Percentiles rank a stretch among this genome's conserved stretches.
These are phyloP conservation scores for Napeogenes inachia DNA, from an alignment of 2,888 invertebrate species.

Conservation along the genomic window DNA sequence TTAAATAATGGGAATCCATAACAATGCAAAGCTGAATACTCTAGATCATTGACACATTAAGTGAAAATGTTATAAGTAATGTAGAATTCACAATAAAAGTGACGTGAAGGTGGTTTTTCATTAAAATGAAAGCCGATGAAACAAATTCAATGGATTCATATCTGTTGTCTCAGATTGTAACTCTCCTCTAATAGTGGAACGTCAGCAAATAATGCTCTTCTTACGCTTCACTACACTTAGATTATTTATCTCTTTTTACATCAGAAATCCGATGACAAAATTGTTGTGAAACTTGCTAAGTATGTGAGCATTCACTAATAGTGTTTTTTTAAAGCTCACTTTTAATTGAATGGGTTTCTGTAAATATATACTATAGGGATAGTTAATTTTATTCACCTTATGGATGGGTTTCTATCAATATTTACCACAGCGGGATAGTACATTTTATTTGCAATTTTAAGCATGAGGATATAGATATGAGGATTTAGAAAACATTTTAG, in stretches of 20 bases:
- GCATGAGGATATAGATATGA: too few species aligned
- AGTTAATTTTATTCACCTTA: too few species aligned
- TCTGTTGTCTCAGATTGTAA: slow-evolving; percentile 48
- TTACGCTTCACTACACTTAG: slow-evolving; percentile 59
- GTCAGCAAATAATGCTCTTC: slow-evolving; percentile 52
- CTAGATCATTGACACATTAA: slow-evolving; percentile 21
- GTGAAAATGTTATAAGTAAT: slow-evolving; percentile 33
- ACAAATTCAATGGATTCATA: slow-evolving; percentile 53
- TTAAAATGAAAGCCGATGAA: slow-evolving; percentile 58
- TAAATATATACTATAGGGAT: too few species aligned
- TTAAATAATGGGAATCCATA: slow-evolving; percentile 10
- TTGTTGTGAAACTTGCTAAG: slow-evolving; percentile 44
- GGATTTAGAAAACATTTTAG: too few species aligned
- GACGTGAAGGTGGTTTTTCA: slow-evolving; percentile 46
- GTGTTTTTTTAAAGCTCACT: too few species aligned
- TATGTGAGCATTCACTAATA: slow-evolving; percentile 8
- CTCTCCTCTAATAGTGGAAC: slow-evolving; percentile 44
- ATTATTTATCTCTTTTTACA: slow-evolving; percentile 58
- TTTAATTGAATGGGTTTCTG: too few species aligned
- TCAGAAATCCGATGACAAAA: slow-evolving; percentile 31
- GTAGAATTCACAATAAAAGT: slow-evolving; percentile 47
- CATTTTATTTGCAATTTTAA: too few species aligned
- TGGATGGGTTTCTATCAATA: too few species aligned
- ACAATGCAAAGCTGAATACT: slow-evolving; percentile 10
- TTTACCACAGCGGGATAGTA: too few species aligned